Evolutionary conservation across 1,140 invertebrate genomes (phyloP), one percentile per base, ranked within the genome.

Genomic region (Bombus soroeensis): DNA sequence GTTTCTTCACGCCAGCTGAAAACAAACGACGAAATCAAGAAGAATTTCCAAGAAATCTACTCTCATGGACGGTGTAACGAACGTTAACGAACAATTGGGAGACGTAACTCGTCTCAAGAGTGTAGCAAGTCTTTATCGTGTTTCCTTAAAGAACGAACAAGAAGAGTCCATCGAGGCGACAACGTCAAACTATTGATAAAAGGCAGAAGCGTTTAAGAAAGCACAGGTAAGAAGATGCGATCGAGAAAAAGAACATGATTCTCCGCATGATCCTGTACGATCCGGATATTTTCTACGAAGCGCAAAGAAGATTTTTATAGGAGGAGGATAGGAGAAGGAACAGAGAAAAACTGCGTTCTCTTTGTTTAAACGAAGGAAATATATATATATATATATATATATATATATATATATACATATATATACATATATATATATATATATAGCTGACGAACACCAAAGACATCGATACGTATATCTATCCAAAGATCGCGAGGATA

Each of bases 401-500:
- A n/a, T n/a, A n/a, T n/a, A n/a, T n/a, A n/a, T 53, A 53, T 4
- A 37, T 72, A 13, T 47, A 37, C 41, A 53, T 4, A 37, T 72
- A 13, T 47, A 37, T 37, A 28, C n/a, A 77, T 25, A 10, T 13
- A n/a, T 53, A 53, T 13, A 39, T 53, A 53, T 4, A 37, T 72
- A 13, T 47, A 37, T 37, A 28, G 68, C 72, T 25, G 32, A 79
- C 66, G 83, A 90, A 89, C 77, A 70, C 92, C 92, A 93, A 93
- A 93, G 92, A 93, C 87, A 87, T 91, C 89, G 86, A 81, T 34
- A 72, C 47, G 75, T 74, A 77, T 82, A 88, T 86, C 82, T 84
- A 92, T 89, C 92, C 91, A 93, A 93, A 93, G 91, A 93, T 77
- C 79, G 84, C 81, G 68, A 75, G 87, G 43, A 22, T 34, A 22